Evolutionary conservation across 2,797 vertebrate genomes (phyloP), one percentile per base, ranked within the genome.

Genomic region (Schizopygopsis pylzovi): DNA sequence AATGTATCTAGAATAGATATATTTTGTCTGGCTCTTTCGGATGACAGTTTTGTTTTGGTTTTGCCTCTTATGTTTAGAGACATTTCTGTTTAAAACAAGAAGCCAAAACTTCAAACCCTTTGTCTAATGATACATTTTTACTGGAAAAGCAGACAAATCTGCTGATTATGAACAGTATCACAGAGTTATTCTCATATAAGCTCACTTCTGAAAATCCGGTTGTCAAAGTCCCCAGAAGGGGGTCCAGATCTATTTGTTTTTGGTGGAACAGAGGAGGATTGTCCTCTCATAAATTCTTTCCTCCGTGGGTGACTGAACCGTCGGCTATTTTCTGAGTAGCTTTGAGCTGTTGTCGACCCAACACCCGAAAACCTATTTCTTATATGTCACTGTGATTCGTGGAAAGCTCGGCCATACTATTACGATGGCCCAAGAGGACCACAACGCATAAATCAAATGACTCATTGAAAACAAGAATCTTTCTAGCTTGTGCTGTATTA

Each of bases 241-340:
- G 49, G 41, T 78, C 68, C 25, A 76, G 78, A 88, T 84, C 71
- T 72, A 39, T 77, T 84, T 87, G 71, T 89, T 87, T 87, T 83
- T 56, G 73, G 13, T 84, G 49, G 39, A 87, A 85, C 79, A 85
- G 78, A 80, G 41, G 81, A 56, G 81, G 70, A 87, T 83, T 85
- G 85, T 84, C 41, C 80, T 67, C 65, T 79, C 83, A 79, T 78
- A 67, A 87, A 87, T 80, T 87, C 41, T 39, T 86, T 84, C 49
- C 81, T 81, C 45, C 13, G 16, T 41, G 82, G 84, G 72, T 65
- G 72, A 88, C 39, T 43, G 45, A 75, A n/a, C 56, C 37, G 8
- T 28, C 4, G 20, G 65, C 45, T 61, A 22, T 61, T 73, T 85
- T 73, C 54, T 65, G 43, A 63, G 28, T 6, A 79, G 33, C 67